Conservation (phyloP, 2,797 vertebrate species). For the Cirrhinus molitorella region DNA sequence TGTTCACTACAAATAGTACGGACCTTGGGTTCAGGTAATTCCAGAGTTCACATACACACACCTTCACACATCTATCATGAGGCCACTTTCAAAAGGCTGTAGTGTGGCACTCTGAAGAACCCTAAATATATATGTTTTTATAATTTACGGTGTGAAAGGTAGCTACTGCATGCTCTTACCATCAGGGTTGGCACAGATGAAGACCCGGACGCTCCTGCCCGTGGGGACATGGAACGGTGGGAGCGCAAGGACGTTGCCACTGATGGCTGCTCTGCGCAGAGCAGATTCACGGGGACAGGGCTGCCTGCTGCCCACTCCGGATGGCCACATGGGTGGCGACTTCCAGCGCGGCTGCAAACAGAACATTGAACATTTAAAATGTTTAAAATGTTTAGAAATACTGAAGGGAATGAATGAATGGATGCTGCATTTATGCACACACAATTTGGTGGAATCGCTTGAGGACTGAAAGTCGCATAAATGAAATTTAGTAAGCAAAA, state of each 20-base stretch:
- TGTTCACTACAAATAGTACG: slow-evolving; percentile 1
- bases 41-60: slow-evolving; percentile 14
- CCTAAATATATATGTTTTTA: too few relatives aligned
- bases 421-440: not conserved
- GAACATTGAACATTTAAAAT: slow-evolving; percentile 11
- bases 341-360: slow-evolving; percentile 80
- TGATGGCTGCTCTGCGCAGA: slow-evolving; percentile 89
- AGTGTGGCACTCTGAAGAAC: not conserved
- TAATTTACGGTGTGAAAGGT: not conserved
- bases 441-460: not conserved
- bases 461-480: not conserved
- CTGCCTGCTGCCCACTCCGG: slow-evolving; percentile 83
- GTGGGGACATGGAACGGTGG: slow-evolving; percentile 89
- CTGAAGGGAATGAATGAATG: not conserved
- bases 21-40: slow-evolving; percentile 25
- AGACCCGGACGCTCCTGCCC: slow-evolving; percentile 92
- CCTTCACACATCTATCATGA: not conserved
- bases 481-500: not conserved
- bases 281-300: slow-evolving; percentile 92
- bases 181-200: slow-evolving; percentile 95
- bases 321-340: slow-evolving; percentile 91
- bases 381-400: not conserved
- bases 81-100: not conserved
- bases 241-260: slow-evolving; percentile 88
- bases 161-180: slow-evolving; percentile 77